Evolutionary conservation across 2,113 vertebrate genomes (phyloP), one percentile per base, ranked within the genome.

Genomic region (Grammomys dolichurus): DNA sequence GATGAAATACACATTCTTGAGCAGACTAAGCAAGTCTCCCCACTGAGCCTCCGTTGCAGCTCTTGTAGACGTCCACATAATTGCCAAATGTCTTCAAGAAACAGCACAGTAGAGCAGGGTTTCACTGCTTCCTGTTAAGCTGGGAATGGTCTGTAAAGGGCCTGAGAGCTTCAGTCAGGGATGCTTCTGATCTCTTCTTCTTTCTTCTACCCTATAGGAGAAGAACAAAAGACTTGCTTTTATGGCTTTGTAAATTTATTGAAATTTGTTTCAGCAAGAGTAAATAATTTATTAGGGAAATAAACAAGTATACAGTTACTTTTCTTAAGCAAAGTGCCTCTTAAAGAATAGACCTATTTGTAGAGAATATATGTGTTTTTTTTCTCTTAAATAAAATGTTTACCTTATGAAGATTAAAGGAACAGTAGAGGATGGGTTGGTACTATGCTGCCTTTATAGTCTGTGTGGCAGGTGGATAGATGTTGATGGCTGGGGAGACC

Each of bases 191-290:
- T 92, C 85, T 81, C 78, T 90, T 80, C 67, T 69, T 10, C 46
- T 96, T 96, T 90, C 78, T 91, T 88, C 93, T 87, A 87, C 11
- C 26, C 51, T 70, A 46, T 13, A 51, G 26, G 63, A 69, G 87
- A 94, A 93, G 89, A 97, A 95, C 73, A 95, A 93, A 94, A 96
- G 56, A 54, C 17, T 26, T 88, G 58, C 8, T 54, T 90, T 96
- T 93, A 93, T 95, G 95, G 76, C 88, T 93, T 65, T 78, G 46
- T 95, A 94, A 95, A 91, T 95, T 93, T 70, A 96, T 84, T 95
- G 69, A 95, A 90, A 92, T 98, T 96, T 76, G 72, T 92, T 95
- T 97, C 87, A 75, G 56, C 69, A 91, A 36, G 36, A 89, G 60
- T 91, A 77, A 97, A 95, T 96, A 84, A 94, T 96, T 95, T 89